phyloP scores from a whole-genome alignment of 2,888 invertebrate species.

The Monochamus alternatus region DNA sequence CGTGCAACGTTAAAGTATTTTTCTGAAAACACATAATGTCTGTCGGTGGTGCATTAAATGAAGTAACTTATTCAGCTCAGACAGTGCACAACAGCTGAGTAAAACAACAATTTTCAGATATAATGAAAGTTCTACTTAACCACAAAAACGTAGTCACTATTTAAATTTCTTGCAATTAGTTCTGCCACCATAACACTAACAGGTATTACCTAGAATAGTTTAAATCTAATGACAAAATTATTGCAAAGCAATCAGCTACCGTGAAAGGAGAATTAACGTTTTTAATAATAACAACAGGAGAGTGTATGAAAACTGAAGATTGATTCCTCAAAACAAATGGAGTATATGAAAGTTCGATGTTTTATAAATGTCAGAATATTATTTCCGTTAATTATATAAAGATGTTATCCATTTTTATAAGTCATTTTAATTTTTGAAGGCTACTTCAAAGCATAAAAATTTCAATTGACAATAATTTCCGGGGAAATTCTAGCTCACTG shows the following conservation, averaged over 20 bases:
- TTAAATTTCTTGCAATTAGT: slow-evolving; percentile 28
- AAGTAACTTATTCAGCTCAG: not conserved
- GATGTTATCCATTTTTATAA: too few relatives aligned
- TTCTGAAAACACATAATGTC: too few relatives aligned
- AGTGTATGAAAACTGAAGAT: not conserved
- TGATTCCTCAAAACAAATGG: too few relatives aligned
- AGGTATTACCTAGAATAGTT: slow-evolving; percentile 9
- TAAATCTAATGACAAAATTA: slow-evolving; percentile 26
- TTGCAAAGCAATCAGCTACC: slow-evolving; percentile 14
- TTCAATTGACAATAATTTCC: too few relatives aligned
- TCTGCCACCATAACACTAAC: slow-evolving; percentile 15
- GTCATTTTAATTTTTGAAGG: too few relatives aligned
- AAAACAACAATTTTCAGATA: slow-evolving; percentile 17
- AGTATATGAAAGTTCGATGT: too few relatives aligned
- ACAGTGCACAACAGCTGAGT: not conserved
- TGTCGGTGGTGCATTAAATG: slow-evolving; percentile 1
- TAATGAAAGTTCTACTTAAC: slow-evolving; percentile 19
- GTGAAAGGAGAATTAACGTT: slow-evolving; percentile 8
- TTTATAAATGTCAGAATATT: too few relatives aligned
- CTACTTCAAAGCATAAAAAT: too few relatives aligned
- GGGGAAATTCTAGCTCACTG: too few relatives aligned
- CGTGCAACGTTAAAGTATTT: too few relatives aligned
- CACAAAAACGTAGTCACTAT: slow-evolving; percentile 5
- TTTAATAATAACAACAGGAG: slow-evolving; percentile 15
- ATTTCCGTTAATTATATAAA: too few relatives aligned